Base-by-base conservation (phyloP, 2,797 vertebrate species). In the Anguilla anguilla region DNA sequence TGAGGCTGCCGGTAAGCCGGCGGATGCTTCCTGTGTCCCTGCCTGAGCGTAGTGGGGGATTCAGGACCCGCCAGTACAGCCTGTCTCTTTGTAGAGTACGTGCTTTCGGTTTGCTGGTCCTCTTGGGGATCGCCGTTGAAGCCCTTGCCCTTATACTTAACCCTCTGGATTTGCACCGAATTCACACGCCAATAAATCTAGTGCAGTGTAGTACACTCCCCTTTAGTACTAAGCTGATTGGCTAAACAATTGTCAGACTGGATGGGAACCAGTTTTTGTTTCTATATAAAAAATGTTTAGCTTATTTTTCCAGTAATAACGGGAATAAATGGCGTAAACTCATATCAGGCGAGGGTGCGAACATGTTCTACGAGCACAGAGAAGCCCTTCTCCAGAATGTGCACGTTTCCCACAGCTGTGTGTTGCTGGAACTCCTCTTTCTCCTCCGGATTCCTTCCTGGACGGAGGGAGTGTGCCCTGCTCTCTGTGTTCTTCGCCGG, bases 371-470 rank as follows among this genome's bases (percentile, higher is more conserved):
- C 59, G 5, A 11, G 43, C 59, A 53, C 19, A 35, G 81, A n/a
- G 25, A n/a, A 46, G 81, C 67, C 64, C 49, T 25, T 35, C 46
- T 55, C 86, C 79, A 83, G 31, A 59, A 28, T 2, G 19, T 19
- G 17, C 61, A 51, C 3, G 17, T 83, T 87, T 69, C 59, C 15
- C 49, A 84, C 79, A 69, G 55, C 81, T 87, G 57, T 46, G 4
- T 46, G 83, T 39, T 67, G 46, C 46, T 39, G 13, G 35, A 6
- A 39, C 7, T 51, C 6, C 64, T 64, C 59, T 72, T 59, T 39
- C 67, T 85, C 83, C 90, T 88, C 67, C 61, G 35, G 85, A 69
- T 31, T 57, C 25, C 31, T 89, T 87, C 79, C 87, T 86, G 88
- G 83, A 69, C 69, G 1, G 81, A 28, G 88, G 88, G 88, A 89